Base-by-base conservation (phyloP, 1,140 invertebrate genomes). In the Cotesia typhae region DNA sequence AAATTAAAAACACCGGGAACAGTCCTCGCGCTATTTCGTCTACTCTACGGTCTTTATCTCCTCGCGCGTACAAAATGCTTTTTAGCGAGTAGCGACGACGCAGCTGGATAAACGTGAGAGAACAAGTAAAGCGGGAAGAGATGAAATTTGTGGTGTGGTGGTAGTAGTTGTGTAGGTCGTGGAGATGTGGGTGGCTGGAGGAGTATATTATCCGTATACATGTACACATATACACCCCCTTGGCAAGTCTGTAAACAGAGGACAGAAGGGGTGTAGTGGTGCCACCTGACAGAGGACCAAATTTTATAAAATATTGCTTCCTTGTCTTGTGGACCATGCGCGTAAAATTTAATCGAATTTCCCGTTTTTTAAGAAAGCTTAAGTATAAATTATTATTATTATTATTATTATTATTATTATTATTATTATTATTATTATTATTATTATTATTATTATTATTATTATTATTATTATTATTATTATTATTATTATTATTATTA, bases 261-360 rank as follows among this genome's bases (percentile, higher is more conserved):
- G 20, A 17, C 10, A 65, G 51, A 9, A 28, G 20, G 66, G 38
- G 10, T 17, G 71, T 72, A 63, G 82, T 84, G 80, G 82, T 84
- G 83, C 83, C 82, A 84, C 83, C 84, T 84, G 79, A 83, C 82
- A 81, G 83, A 78, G 80, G 81, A 80, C 78, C 75, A 80, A 79
- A 84, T 82, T 83, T 83, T 79, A 79, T 77, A 79, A 82, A 83
- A 84, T 83, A 84, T 74, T 75, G 79, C 81, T 84, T 84, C 80
- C 82, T 83, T 77, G 55, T 61, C 17, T 52, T 57, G 2, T 77
- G 75, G 80, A 76, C 76, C 84, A 85, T 84, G 84, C 84, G 83
- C 84, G 77, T 81, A 73, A 80, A 85, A 76, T 84, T 85, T 85
- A 85, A 85, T 85, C 83, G 84, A 85, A 85, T 85, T 85, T 84